Evolutionary conservation across 2,888 invertebrate species (phyloP), one percentile per base, ranked within the genome.

Genomic region (Ypsolopha scabrella): DNA sequence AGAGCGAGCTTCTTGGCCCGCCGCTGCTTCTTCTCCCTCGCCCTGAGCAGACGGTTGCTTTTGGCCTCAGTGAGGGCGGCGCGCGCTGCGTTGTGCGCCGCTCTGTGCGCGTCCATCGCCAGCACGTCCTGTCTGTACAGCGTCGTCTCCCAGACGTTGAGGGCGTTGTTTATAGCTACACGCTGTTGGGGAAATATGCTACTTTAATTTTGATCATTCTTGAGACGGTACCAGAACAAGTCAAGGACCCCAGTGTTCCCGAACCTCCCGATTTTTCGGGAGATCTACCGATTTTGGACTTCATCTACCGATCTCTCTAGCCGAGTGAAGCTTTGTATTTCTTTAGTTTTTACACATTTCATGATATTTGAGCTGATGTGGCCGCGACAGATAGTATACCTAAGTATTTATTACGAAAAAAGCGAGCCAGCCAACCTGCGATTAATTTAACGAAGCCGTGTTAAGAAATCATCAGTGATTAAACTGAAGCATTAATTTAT

Each of bases 81-180:
- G 52, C 60, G 62, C 2, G 72, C 70, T 0, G 74, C 71, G 58
- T 68, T 63, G 9, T 60, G 58, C 1, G 75, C 77, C 9, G 80
- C 70, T 1, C 62, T 59, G 0, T 66, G 62, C 0, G 70, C 66
- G 1, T 81, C 76, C 44, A 68, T 53, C 0, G 74, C 79, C 0
- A 56, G 57, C 6, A 70, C 57, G 51, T 82, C 80, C 53, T 72
- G 71, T 0, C 76, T 69, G 0, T 74, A 57, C 0, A 76, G 50
- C 0, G 67, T 53, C 0, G 67, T 59, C 53, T 80, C 83, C 82
- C 82, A 82, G 1, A 64, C 58, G 52, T 58, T 75, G 0, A 85
- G 64, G 0, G 80, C 75, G 64, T 77, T 81, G 36, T 64, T 58
- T 56, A 82, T 76, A 1, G 82, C 80, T 13, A 70, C 59, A 0